These are phyloP conservation scores for Hystrix brachyura DNA, from an alignment of 2,113 vertebrate genomes.

Conservation along the genomic window DNA sequence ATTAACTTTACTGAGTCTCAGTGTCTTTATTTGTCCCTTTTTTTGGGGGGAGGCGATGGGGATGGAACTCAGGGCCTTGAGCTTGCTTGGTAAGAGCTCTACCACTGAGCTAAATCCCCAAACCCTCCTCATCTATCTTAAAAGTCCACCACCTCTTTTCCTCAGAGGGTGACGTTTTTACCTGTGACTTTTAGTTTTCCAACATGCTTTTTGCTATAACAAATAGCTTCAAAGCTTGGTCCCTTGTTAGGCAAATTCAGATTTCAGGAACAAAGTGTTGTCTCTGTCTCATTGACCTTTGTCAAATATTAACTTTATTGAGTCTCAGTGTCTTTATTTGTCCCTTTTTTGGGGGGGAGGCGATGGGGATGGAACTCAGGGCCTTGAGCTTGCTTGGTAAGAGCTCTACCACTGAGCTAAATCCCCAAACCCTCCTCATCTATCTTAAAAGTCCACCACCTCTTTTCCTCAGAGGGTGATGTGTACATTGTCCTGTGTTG, in stretches of 20 bases:
- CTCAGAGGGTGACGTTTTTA: not conserved
- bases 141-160: not conserved
- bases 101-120: no score
- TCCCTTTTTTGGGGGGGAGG: no score
- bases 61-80: no score
- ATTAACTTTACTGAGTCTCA: not conserved
- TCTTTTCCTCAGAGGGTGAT: not conserved
- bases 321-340: not conserved
- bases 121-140: not conserved
- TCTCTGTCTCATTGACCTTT: not conserved
- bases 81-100: no score
- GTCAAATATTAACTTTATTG: not conserved
- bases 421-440: not conserved
- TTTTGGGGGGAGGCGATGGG: no score
- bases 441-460: not conserved
- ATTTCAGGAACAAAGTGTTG: not conserved
- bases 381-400: no score
- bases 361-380: no score
- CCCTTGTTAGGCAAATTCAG: not conserved
- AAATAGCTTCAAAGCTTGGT: not conserved
- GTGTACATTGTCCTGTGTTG: not conserved
- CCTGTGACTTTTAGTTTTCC: not conserved
- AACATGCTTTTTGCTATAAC: not conserved
- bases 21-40: no score
- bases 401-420: no score